These are phyloP conservation scores for Antheraea pernyi DNA, from an alignment of 1,140 invertebrate species.

Conservation along the genomic window DNA sequence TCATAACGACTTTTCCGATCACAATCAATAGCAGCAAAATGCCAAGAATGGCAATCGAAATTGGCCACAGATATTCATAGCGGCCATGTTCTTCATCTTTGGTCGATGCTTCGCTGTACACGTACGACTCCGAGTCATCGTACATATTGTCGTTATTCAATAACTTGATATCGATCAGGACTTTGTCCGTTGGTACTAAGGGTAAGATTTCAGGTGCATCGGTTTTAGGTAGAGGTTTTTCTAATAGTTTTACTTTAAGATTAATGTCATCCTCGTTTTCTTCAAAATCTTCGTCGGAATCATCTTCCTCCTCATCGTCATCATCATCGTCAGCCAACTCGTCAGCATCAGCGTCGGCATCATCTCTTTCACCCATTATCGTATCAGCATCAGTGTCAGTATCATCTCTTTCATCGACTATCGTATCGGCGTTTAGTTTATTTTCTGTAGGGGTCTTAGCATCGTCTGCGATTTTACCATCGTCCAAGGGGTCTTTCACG, in stretches of 20 bases:
- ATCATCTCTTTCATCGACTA: conserved; percentile 48
- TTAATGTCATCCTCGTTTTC: conserved; percentile 58
- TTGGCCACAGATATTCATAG: conserved; percentile 75
- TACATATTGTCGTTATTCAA: conserved; percentile 60
- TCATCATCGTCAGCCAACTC: conserved; percentile 48
- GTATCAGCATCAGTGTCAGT: conserved; percentile 28
- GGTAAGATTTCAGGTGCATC: conserved; percentile 28
- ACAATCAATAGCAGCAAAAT: conserved; percentile 73
- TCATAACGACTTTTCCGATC: conserved; percentile 73
- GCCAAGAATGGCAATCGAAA: conserved; percentile 69
- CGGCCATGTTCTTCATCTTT: conserved; percentile 68
- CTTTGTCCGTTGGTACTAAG: conserved; percentile 41
- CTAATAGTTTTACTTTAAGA: conserved; percentile 60
- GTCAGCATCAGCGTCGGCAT: conserved; percentile 41
- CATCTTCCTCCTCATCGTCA: conserved; percentile 50
- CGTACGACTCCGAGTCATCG: conserved; percentile 61
- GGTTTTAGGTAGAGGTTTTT: conserved; percentile 42
- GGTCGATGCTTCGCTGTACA: conserved; percentile 56
- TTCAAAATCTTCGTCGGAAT: conserved; percentile 42
- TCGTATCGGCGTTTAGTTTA: conserved; percentile 16
- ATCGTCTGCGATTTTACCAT: conserved; percentile 61
- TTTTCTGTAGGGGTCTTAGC: conserved; percentile 41
- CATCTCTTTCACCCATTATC: conserved; percentile 46
- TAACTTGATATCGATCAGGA: conserved; percentile 66
- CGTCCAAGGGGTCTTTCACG: conserved; percentile 62